phyloP scores from a whole-genome alignment of 2,888 invertebrate species.

The Gymnosoma rotundatum region DNA sequence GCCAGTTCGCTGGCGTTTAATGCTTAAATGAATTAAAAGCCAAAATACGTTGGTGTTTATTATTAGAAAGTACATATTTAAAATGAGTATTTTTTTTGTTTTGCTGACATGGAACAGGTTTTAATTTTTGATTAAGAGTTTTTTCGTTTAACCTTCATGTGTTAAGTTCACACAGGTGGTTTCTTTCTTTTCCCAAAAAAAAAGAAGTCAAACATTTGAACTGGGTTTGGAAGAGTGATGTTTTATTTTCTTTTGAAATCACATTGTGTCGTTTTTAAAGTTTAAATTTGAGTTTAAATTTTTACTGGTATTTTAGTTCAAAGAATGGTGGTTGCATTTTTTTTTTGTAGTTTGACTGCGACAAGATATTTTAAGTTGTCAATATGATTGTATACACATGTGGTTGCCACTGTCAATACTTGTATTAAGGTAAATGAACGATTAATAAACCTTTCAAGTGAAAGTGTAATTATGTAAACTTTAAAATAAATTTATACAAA shows the following conservation, averaged over 20 bases:
- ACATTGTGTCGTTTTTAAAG: conserved; percentile 17
- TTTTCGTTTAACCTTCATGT: conserved; percentile 50
- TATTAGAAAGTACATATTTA: conserved; percentile 57
- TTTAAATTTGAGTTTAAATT: conserved; percentile 33
- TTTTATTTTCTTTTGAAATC: background rate
- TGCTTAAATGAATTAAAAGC: conserved; percentile 22
- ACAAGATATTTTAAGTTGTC: background rate
- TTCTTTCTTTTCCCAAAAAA: conserved; percentile 8
- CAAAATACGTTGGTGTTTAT: conserved; percentile 27
- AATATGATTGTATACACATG: background rate
- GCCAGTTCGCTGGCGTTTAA: conserved; percentile 5
- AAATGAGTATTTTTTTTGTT: conserved; percentile 17
- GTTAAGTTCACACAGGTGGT: conserved; percentile 66
- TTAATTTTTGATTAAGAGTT: background rate
- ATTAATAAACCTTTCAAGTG: conserved; percentile 22
- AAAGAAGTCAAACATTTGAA: conserved; percentile 32
- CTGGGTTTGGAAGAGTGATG: background rate
- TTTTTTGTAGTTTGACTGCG: conserved; percentile 25
- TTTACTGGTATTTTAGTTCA: background rate
- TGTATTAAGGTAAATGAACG: too few species aligned
- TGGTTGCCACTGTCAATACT: conserved; percentile 17
- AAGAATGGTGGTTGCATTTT: conserved; percentile 12
- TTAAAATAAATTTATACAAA: background rate
- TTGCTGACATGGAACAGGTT: conserved; percentile 41
- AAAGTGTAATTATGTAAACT: conserved; percentile 54